Base-by-base conservation (phyloP, 2,888 invertebrate species). In the Drymonia ruficornis region DNA sequence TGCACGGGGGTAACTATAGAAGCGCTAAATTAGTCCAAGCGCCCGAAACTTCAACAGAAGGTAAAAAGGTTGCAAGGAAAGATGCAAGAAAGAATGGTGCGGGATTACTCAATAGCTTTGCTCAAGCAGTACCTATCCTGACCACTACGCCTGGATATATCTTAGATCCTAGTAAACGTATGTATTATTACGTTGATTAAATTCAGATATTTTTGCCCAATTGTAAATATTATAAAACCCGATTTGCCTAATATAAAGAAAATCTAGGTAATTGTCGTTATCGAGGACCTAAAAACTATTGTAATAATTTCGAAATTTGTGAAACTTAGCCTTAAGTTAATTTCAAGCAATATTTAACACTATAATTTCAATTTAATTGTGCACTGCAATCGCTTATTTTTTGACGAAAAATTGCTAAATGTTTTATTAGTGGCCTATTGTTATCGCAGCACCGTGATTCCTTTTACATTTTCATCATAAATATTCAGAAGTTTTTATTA, bases 81-180 rank as follows among this genome's bases (percentile, higher is more conserved):
- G 76, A 79, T 49, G 60, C 62, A 12, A 76, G 78, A 59, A 76
- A 62, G 49, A 86, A 75, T 53, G 81, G 89, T 11, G 87, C 89
- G 2, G 79, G 65, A 12, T 66, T 91, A n/a, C 70, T 93, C 2
- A 87, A 83, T 36, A 88, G 84, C 50, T 90, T 88, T 66, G 91
- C 81, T 11, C 84, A 86, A 66, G 89, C 86, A 13, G 83, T 81
- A 6, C 89, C 91, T 2, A 74, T 87, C 53, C 65, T 91, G 12
- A 87, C 91, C 0, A 88, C 86, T 1, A 87, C 88, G 0, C 86
- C 89, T 13, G 75, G 76, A 0, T 93, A 83, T 54, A 93, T 93
- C 62, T 72, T 91, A 72, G 92, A 93, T 67, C 93, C 93, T 29
- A 91, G 93, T 61, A 91, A 93, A 79, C 80, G 93, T 63, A 89